Evolutionary conservation across 2,797 vertebrate genomes (phyloP), one percentile per base, ranked within the genome.

Genomic region (Antrozous pallidus): DNA sequence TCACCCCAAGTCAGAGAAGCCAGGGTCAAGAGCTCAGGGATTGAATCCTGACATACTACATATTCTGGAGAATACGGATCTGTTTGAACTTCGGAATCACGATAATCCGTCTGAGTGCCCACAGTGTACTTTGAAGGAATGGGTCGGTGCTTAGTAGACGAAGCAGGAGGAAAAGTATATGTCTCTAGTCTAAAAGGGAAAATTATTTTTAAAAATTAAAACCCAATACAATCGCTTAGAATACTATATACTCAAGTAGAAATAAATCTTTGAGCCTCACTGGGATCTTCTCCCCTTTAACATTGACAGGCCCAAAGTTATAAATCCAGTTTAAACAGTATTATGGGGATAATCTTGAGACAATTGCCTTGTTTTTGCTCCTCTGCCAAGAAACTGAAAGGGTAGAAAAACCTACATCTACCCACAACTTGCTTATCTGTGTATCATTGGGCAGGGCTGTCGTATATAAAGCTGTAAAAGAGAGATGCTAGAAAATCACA

Each of bases 11-110:
- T 99, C 83, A 99, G 98, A 33, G 98, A 96, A 73, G 99, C 99
- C 94, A 99, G 98, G 5, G 98, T 98, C 95, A 99, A 98, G 90
- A 99, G 98, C 95, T 99, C 99, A 26, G 98, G 98, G 58, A 98
- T 96, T 3, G 98, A 98, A 49, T 98, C 98, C 4, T 98, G 97
- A 36, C 74, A 97, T 18, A 99, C 93, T n/a, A 98, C 83, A 54
- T 99, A 99, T 56, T 98, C 98, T 14, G 99, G 99, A 90, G 98
- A 99, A 97, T 99, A 99, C 0, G 99, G 99, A 80, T 99, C 99
- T 0, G 99, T 99, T 96, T 99, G 99, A 9, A 98, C 95, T 97
- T 99, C 99, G 28, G 98, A 98, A 95, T 99, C 99, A 78, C 99
- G 98, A 97, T 99, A 99, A 97, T 99, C 99, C 0, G 99, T 99